phyloP scores from a whole-genome alignment of 2,113 vertebrate genomes.

The Eolophus roseicapilla region DNA sequence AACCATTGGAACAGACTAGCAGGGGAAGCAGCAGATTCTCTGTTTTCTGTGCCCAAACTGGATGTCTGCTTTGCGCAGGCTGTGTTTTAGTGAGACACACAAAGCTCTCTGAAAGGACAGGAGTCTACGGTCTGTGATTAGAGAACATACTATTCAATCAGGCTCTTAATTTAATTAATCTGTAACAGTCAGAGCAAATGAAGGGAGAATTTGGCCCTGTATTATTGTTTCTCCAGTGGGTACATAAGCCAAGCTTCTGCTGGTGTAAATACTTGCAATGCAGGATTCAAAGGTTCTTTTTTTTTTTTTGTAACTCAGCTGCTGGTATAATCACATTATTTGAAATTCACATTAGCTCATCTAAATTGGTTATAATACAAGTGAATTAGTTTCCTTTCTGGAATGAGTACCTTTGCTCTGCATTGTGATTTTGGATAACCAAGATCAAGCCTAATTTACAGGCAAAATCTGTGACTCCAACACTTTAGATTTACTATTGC shows the following conservation, averaged over 20 bases:
- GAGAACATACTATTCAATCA: not conserved
- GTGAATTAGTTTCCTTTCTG: not conserved
- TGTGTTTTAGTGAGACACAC: conserved; percentile 8
- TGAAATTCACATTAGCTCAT: not conserved
- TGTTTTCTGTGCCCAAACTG: not conserved
- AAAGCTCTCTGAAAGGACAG: not conserved
- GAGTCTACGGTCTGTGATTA: not conserved
- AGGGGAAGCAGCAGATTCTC: conserved; percentile 16
- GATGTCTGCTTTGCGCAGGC: conserved; percentile 3
- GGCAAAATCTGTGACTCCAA: not conserved
- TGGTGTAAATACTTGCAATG: not conserved
- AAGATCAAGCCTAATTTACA: not conserved
- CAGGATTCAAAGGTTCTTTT: not conserved
- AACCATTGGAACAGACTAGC: conserved; percentile 23
- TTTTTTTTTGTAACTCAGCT: not conserved
- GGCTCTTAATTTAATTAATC: not conserved
- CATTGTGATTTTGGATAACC: not conserved
- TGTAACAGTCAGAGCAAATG: not conserved
- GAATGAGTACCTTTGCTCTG: not conserved
- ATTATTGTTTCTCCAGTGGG: not conserved
- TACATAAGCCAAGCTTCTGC: not conserved
- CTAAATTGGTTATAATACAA: not conserved
- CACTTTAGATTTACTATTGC: not conserved
- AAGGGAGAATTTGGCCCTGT: not conserved
- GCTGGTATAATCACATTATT: not conserved